Evolutionary conservation across 2,888 invertebrate species (phyloP), one percentile per base, ranked within the genome.

Genomic region (Ditylenchus weischeri): DNA sequence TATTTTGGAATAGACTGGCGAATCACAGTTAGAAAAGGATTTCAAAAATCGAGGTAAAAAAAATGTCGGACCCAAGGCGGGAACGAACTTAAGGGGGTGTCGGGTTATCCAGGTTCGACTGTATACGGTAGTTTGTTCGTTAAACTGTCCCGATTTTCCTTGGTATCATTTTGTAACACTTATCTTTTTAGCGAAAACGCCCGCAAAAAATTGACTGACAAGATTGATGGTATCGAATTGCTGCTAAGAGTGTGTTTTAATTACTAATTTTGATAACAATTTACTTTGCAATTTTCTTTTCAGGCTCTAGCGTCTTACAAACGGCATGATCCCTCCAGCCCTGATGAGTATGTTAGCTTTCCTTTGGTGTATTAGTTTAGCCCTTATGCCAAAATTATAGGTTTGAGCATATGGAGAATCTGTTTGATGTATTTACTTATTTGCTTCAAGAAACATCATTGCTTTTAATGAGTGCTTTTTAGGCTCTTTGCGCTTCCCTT

Each of bases 341-440:
- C 89, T 3, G 96, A 96, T 84, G 98, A 99, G 84, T 43, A 43
- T 8, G 43, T 43, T 2, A 6, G 2, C 8, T 43, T 43, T 43
- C 8, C 15, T 43, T 15, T 43, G 43, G 15, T 8, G 29, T 8
- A 8, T 15, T 8, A 6, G 5, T 8, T 43, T 10, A n/a, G n/a
- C n/a, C 11, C 15, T 43, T 6, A 13, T 43, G 8, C 11, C 15
- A 13, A 43, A 43, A 43, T 13, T 43, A 6, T 43, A 43, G 43
- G 43, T 90, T 91, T 79, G 98, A 98, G 85, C 90, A 92, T 80
- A 96, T 98, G 96, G 96, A 98, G 85, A 98, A 98, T 85, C 87
- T 99, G 75, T 99, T 99, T 84, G 91, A 96, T 84, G 54, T 54
- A 54, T 50, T 50, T 2, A 19, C 6, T 50, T 19, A 50, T 50